Conservation (phyloP, 92 coral and sea anemone species). For the Paramuricea clavata region DNA sequence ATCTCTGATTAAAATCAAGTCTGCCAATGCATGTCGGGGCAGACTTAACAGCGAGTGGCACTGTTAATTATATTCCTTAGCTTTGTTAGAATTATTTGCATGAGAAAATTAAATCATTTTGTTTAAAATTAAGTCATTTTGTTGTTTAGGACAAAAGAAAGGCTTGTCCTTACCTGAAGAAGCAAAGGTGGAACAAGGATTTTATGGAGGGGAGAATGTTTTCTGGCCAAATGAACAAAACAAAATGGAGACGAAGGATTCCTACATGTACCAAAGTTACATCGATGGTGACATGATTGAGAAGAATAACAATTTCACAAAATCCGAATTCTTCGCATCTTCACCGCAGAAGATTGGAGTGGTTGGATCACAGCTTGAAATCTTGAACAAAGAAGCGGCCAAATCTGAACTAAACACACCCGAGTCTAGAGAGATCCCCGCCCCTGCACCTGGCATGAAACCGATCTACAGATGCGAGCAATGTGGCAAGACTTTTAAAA, state of each 20-base stretch:
- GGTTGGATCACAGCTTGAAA: not conserved
- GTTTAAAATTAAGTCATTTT: not conserved
- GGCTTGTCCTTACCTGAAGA: not conserved
- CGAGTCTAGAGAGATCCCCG: not conserved
- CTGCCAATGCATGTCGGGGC: too few relatives aligned
- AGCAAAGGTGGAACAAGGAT: not conserved
- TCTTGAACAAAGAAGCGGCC: not conserved
- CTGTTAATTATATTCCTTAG: too few relatives aligned
- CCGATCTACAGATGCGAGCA: constrained; percentile 89
- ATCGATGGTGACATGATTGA: constrained; percentile 32
- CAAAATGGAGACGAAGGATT: not conserved
- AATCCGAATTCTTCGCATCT: not conserved
- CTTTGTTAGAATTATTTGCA: too few relatives aligned
- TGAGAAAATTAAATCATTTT: too few relatives aligned
- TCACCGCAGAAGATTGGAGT: not conserved
- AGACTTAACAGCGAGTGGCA: too few relatives aligned
- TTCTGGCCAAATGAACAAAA: not conserved
- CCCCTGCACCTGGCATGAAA: constrained; percentile 23
- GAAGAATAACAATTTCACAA: not conserved
- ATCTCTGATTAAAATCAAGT: too few relatives aligned
- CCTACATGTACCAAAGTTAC: constrained; percentile 39
- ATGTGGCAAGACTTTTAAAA: constrained; percentile 96
- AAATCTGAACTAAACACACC: not conserved
- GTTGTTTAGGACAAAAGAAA: not conserved
- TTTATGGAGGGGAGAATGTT: not conserved